Conservation (phyloP, 2,888 invertebrate species). For the Ernsta delagoae region DNA sequence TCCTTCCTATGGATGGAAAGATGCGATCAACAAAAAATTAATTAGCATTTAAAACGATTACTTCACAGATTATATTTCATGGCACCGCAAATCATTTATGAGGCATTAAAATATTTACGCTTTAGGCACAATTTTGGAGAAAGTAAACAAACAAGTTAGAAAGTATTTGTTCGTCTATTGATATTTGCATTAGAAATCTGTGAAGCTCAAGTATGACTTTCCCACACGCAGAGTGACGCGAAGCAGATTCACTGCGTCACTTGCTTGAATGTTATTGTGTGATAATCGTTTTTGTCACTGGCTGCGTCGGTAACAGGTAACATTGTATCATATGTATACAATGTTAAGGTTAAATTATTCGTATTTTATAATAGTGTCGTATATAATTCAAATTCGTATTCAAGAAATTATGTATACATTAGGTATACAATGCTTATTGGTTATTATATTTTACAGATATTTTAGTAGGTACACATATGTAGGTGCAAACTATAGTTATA, state of each 20-base stretch:
- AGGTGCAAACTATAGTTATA: no score
- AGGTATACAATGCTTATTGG: no score
- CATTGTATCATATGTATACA: background rate
- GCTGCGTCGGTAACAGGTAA: conserved; percentile 5
- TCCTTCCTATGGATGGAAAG: conserved; percentile 7
- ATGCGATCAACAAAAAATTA: conserved; percentile 15
- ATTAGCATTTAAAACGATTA: conserved; percentile 34
- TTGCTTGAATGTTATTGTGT: conserved; percentile 38
- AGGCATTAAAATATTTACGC: conserved; percentile 6
- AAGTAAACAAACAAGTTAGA: conserved; percentile 73
- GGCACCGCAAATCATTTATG: conserved; percentile 9
- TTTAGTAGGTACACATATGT: no score
- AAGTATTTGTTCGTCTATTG: conserved; percentile 75
- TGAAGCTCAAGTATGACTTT: conserved; percentile 70
- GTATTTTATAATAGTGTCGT: no score
- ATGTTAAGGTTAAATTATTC: conserved; percentile 18
- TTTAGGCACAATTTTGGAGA: conserved; percentile 55
- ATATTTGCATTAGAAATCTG: conserved; percentile 81
- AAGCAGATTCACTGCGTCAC: conserved; percentile 45
- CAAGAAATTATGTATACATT: no score
- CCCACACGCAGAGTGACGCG: conserved; percentile 58
- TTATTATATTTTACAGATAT: no score
- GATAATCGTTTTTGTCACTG: conserved; percentile 33
- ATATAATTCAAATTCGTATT: no score
- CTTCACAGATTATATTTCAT: conserved; percentile 17